A percentile compares a stretch with the other conserved stretches of the same genome.
Evolutionary conservation across 2,888 invertebrate genomes (phyloP).

Genomic region (Apodemia hepburni): DNA sequence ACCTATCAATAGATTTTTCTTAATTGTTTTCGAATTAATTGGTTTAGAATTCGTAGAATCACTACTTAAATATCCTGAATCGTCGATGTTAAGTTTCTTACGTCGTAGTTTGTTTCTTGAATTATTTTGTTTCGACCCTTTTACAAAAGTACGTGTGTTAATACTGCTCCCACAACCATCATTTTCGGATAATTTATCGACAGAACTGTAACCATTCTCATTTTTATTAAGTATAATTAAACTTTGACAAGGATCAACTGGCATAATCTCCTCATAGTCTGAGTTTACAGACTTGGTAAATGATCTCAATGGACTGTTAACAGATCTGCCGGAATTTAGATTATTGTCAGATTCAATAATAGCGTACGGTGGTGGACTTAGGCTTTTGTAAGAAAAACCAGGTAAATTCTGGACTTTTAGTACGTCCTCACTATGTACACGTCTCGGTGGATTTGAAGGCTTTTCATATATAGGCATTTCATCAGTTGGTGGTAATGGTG

Average conservation of each 20-base stretch:
- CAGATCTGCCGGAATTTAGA: neutral
- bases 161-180: constrained; percentile 38
- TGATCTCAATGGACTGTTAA: constrained; percentile 12
- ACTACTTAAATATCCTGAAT: constrained; percentile 92
- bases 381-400: constrained; percentile 23
- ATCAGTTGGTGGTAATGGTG: constrained; percentile 81
- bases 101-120: constrained; percentile 49
- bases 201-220: constrained; percentile 1
- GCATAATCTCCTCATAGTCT: constrained; percentile 66
- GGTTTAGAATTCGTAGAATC: constrained; percentile 84
- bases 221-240: constrained; percentile 10
- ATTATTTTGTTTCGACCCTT: constrained; percentile 47
- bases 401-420: constrained; percentile 79
- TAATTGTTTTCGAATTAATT: constrained; percentile 34
- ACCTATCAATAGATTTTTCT: constrained; percentile 65
- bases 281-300: constrained; percentile 42
- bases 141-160: constrained; percentile 66
- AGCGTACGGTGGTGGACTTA: neutral
- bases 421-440: constrained; percentile 42
- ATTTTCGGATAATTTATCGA: constrained; percentile 28
- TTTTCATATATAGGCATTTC: constrained; percentile 79
- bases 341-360: constrained; percentile 4
- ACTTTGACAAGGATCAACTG: constrained; percentile 28
- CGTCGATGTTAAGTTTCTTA: constrained; percentile 78
- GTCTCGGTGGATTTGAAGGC: constrained; percentile 77